These are phyloP conservation scores for Amphibalanus amphitrite DNA, from an alignment of 1,140 invertebrate species.

Conservation along the genomic window DNA sequence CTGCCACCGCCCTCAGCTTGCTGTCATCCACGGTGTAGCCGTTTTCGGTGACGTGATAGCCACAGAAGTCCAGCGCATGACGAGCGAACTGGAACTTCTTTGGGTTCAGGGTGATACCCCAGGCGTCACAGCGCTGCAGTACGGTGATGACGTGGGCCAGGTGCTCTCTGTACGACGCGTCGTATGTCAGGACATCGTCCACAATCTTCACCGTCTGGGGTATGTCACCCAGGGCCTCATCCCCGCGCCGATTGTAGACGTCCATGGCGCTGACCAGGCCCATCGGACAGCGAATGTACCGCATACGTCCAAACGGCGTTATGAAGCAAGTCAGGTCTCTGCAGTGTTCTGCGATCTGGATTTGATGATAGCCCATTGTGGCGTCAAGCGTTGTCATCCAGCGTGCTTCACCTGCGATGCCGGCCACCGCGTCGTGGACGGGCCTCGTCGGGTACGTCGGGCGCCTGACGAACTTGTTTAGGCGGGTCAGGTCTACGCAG, in stretches of 20 bases:
- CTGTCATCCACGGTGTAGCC: constrained; percentile 10
- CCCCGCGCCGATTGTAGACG: constrained; percentile 17
- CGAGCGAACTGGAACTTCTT: constrained; percentile 10
- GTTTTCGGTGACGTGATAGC: not conserved
- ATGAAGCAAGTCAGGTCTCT: constrained; percentile 20
- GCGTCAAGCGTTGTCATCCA: constrained; percentile 20
- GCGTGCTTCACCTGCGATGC: constrained; percentile 7
- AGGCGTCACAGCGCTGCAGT: constrained; percentile 5
- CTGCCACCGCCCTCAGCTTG: not conserved
- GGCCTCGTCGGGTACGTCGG: constrained; percentile 18
- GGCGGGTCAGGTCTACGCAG: constrained; percentile 15
- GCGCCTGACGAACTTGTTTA: constrained; percentile 21
- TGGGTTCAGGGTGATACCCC: constrained; percentile 9
- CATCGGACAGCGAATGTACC: constrained; percentile 15
- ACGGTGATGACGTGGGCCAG: constrained; percentile 9
- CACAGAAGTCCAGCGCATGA: constrained; percentile 9
- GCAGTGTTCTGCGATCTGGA: constrained; percentile 18
- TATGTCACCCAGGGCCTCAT: constrained; percentile 13
- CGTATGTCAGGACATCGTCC: constrained; percentile 15
- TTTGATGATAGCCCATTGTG: constrained; percentile 22
- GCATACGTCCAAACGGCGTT: constrained; percentile 18
- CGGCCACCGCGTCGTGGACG: constrained; percentile 17
- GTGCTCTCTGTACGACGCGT: constrained; percentile 11
- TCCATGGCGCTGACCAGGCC: constrained; percentile 15
- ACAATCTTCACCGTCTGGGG: constrained; percentile 16